Evolutionary conservation across 2,113 vertebrate species (phyloP), one percentile per base, ranked within the genome.

Genomic region (Myotis brandtii): DNA sequence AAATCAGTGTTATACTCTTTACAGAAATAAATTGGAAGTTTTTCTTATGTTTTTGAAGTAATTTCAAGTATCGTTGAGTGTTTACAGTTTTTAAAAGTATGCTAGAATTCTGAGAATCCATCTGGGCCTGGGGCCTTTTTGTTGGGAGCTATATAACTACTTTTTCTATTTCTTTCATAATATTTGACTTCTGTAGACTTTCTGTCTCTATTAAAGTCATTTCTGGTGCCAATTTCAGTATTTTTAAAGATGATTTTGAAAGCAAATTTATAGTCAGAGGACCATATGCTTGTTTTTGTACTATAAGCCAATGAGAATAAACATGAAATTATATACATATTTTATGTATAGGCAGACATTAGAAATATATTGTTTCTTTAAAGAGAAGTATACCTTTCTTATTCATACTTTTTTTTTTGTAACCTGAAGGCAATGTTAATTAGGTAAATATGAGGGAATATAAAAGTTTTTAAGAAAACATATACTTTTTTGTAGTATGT

Each of bases 151-250:
- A 8, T 69, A 13, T 81, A 62, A 81, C 56, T 34, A 43, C 23
- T 80, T 85, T 73, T 72, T 86, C 56, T 75, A 1, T 89, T 62
- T 48, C 48, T 75, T 91, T 67, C n/a, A 85, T 72, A 80, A 59
- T 88, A 70, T 43, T 94, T 94, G 76, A 69, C 59, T 77, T 86
- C 91, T 59, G 6, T 76, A 91, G n/a, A 86, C 21, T 81, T 76
- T 80, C n/a, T 46, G 2, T 69, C 37, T 90, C 64, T 66, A 14
- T 72, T 59, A 73, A 50, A 84, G 32, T 21, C 50, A 89, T 85
- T 70, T 93, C 64, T 95, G 79, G 14, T 84, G 52, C 86, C 70
- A 79, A 72, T 84, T 95, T 88, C 40, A 76, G 11, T 67, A 40
- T 82, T 62, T 79, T 89, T 89, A 37, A 86, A 89, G 46, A 46